Percentiles rank a stretch among this genome's conserved stretches.
Conservation (phyloP, 2,797 vertebrate species). For the Cynopterus sphinx region DNA sequence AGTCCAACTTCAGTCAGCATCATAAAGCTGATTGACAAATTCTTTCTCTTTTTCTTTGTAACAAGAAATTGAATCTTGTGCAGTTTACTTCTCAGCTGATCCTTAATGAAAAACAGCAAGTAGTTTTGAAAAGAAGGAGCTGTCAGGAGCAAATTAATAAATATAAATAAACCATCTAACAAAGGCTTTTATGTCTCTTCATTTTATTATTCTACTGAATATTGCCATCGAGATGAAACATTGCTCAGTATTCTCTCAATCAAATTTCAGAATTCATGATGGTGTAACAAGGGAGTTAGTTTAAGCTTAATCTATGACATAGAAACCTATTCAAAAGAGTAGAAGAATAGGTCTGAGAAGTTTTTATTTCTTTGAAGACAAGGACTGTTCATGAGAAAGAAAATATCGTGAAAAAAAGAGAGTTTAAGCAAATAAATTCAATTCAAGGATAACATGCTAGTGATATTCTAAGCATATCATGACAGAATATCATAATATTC, state of each 20-base stretch:
- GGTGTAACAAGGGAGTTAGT: not conserved
- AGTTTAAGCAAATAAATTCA: not conserved
- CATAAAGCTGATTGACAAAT: not conserved
- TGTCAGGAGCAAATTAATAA: not conserved
- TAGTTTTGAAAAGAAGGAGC: not conserved
- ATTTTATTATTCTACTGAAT: not conserved
- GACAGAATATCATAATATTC: not conserved
- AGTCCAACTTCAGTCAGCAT: slow-evolving; percentile 16
- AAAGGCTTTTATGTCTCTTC: not conserved
- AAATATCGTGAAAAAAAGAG: not conserved
- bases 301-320: not conserved
- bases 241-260: not conserved
- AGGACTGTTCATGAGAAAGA: not conserved
- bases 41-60: not conserved
- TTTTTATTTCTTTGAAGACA: not conserved
- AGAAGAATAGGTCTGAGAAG: not conserved
- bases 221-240: not conserved
- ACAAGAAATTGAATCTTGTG: slow-evolving; percentile 52
- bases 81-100: not conserved
- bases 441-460: not conserved
- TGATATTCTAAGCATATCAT: not conserved
- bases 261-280: not conserved
- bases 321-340: not conserved
- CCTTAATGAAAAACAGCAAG: not conserved
- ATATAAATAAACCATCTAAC: not conserved